Base-by-base conservation (phyloP, 2,797 vertebrate genomes). In the Anguilla pacifica region DNA sequence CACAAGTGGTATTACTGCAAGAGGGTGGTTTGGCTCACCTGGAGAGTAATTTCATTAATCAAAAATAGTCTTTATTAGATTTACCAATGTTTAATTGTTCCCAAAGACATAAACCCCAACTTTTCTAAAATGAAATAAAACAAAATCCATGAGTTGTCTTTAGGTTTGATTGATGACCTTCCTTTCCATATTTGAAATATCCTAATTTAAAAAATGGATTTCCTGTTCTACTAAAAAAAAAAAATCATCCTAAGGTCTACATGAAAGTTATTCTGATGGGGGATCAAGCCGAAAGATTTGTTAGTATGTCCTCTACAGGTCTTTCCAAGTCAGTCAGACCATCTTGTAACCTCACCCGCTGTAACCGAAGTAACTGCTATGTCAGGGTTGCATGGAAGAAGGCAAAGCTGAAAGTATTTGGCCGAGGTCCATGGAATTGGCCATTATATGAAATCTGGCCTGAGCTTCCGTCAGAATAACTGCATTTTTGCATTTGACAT, bases 301-400 rank as follows among this genome's bases (percentile, higher is more conserved):
- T 51, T 10, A 51, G 46, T 35, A 9, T 51, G 79, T 82, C 79
- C 79, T n/a, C 79, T 49, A 25, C 25, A 77, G 25, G 25, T 85
- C 39, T 57, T 89, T 92, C 91, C 90, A 93, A 86, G 85, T 93
- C 92, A 79, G 79, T n/a, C 91, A 91, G 91, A 89, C 89, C 84
- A 89, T 91, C 91, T 85, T 93, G 94, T 95, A 95, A 95, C 93
- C 92, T 94, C 94, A 95, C 91, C 94, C 93, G 91, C 88, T 94
- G 94, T 95, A 94, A 94, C 94, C 91, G 92, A 91, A 95, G 94
- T 92, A 94, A 94, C 94, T 95, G 93, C 92, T 92, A 92, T 94
- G 93, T 94, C 94, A 95, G 94, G 92, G 92, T 90, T 91, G 92
- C 90, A 90, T 91, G 90, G 93, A 94, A 93, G 94, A 92, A 92